Percentiles rank a stretch among this genome's conserved stretches.
Conservation (phyloP, 2,113 vertebrate species). For the Scophthalmus maximus region DNA sequence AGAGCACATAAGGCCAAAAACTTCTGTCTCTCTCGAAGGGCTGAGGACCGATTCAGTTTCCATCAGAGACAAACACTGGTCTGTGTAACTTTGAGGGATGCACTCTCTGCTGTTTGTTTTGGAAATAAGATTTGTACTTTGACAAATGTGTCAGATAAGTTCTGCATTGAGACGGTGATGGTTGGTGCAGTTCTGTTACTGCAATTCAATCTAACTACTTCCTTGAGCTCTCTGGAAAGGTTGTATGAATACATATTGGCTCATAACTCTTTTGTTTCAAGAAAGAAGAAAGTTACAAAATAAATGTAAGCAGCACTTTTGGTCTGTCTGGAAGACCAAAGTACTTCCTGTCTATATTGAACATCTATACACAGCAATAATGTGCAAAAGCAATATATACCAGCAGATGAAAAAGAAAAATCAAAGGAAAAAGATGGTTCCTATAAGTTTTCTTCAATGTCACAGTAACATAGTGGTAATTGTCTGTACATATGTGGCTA, state of each 20-base stretch:
- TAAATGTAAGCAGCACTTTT: neutral
- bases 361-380: neutral
- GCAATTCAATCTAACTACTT: neutral
- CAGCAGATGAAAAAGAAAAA: neutral
- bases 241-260: neutral
- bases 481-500: neutral
- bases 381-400: neutral
- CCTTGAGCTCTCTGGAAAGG: neutral
- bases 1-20: slow-evolving; percentile 24
- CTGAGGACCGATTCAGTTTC: neutral
- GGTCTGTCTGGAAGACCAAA: too few species aligned
- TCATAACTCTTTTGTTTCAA: neutral
- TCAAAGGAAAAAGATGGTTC: neutral
- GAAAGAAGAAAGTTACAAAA: neutral
- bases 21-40: neutral
- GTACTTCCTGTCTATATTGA: neutral
- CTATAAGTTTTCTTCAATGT: neutral
- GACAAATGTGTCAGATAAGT: too few species aligned
- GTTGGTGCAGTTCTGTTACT: neutral
- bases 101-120: too few species aligned
- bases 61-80: neutral
- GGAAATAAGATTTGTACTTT: too few species aligned
- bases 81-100: neutral
- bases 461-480: neutral
- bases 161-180: too few species aligned